Evolutionary conservation across 2,888 invertebrate species (phyloP).

Genomic region (Cephus rjabovi): DNA sequence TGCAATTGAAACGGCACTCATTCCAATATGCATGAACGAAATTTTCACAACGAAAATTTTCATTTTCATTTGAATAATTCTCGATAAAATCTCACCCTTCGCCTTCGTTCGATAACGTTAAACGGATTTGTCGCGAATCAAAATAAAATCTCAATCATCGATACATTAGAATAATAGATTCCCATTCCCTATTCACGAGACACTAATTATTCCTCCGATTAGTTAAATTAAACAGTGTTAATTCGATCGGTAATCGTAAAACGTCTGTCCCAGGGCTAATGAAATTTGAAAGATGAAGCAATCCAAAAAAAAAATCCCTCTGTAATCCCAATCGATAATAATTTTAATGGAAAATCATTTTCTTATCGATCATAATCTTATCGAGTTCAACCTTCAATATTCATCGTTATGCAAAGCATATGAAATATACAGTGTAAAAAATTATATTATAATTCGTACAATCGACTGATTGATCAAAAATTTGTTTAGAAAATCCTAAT

Average conservation of each 20-base stretch:
- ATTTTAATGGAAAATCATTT: too few species aligned
- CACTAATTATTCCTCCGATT: not conserved
- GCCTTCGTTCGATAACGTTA: not conserved
- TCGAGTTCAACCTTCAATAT: too few species aligned
- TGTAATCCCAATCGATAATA: too few species aligned
- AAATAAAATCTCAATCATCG: not conserved
- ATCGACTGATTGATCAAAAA: too few species aligned
- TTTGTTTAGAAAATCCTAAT: too few species aligned
- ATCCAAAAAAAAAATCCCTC: too few species aligned
- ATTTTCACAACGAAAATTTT: not conserved
- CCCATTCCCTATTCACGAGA: not conserved
- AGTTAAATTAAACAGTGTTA: not conserved
- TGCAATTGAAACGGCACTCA: not conserved
- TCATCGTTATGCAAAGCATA: too few species aligned
- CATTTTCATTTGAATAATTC: conserved; percentile 11
- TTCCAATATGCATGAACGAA: not conserved
- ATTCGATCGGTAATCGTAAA: not conserved
- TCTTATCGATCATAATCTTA: too few species aligned
- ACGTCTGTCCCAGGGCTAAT: not conserved
- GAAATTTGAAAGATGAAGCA: not conserved
- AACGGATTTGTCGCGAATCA: not conserved
- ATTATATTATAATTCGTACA: too few species aligned
- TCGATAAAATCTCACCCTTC: conserved; percentile 1
- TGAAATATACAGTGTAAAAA: too few species aligned
- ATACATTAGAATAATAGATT: not conserved